Conservation (phyloP, 2,797 vertebrate genomes). For the Babyrousa celebensis region DNA sequence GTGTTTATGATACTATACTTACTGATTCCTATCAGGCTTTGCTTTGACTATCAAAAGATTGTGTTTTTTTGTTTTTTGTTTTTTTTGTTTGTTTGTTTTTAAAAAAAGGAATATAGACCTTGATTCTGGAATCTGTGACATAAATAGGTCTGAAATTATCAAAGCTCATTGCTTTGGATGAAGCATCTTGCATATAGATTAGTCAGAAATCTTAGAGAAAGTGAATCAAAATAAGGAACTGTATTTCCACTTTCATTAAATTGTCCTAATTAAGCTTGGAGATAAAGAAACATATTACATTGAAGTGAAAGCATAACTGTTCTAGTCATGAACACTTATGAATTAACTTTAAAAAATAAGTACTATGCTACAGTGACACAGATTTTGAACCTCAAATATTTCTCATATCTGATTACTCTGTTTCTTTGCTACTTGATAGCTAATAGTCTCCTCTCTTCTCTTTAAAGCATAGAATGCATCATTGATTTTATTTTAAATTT, state of each 20-base stretch:
- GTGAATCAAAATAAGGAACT: neutral
- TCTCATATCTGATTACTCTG: neutral
- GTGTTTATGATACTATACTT: conserved; percentile 42
- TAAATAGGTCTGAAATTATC: conserved; percentile 51
- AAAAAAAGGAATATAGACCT: neutral
- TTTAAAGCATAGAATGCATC: neutral
- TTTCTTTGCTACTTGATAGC: neutral
- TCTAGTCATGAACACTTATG: neutral
- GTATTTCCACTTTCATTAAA: neutral
- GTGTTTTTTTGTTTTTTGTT: too few species aligned
- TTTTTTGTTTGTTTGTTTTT: neutral
- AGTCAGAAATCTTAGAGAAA: conserved; percentile 28
- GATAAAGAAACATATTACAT: neutral
- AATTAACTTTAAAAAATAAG: neutral
- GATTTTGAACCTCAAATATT: conserved; percentile 12
- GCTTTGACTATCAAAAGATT: conserved; percentile 39
- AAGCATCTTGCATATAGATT: conserved; percentile 29
- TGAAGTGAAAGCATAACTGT: neutral
- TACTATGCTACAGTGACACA: neutral
- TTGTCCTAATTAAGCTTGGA: neutral
- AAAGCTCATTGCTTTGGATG: neutral
- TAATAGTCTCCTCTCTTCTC: neutral
- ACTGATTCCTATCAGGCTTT: neutral
- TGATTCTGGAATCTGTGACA: conserved; percentile 35
- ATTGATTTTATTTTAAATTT: neutral